Evolutionary conservation across 2,888 invertebrate species (phyloP).

Genomic region (Pammene aurita): DNA sequence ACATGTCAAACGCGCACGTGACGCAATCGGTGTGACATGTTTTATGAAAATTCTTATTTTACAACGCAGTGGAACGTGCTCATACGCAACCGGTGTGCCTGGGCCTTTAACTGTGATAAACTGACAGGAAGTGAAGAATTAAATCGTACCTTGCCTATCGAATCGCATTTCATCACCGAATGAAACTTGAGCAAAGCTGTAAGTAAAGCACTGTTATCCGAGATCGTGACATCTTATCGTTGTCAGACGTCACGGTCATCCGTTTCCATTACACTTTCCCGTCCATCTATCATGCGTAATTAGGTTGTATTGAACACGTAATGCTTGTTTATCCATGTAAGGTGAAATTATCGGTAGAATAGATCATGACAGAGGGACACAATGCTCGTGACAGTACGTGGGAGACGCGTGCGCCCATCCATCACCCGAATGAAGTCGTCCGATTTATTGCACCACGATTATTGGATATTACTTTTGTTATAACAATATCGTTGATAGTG

Average conservation of each 20-base stretch:
- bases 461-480: slow-evolving; percentile 66
- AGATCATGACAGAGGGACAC: slow-evolving; percentile 44
- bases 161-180: slow-evolving; percentile 13
- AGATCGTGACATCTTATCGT: slow-evolving; percentile 28
- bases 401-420: slow-evolving; percentile 70
- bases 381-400: slow-evolving; percentile 68
- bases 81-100: too few species aligned
- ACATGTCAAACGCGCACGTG: too few species aligned
- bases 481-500: slow-evolving; percentile 56
- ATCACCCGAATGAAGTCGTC: slow-evolving; percentile 74
- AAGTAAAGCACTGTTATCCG: slow-evolving; percentile 9
- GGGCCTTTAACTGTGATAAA: slow-evolving; percentile 11
- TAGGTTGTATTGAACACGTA: slow-evolving; percentile 56
- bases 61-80: too few species aligned
- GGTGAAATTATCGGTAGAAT: slow-evolving; percentile 40
- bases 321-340: slow-evolving; percentile 45
- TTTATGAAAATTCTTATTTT: too few species aligned
- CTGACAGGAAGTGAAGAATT: slow-evolving; percentile 5
- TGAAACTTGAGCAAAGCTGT: slow-evolving; percentile 4
- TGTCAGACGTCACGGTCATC: slow-evolving; percentile 22
- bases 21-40: too few species aligned
- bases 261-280: slow-evolving; percentile 41
- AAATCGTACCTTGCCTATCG: background rate
- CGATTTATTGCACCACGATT: slow-evolving; percentile 66
- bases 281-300: slow-evolving; percentile 56